A percentile compares a stretch with the other conserved stretches of the same genome.
Conservation (phyloP, 2,797 vertebrate genomes). For the Ataeniobius toweri region DNA sequence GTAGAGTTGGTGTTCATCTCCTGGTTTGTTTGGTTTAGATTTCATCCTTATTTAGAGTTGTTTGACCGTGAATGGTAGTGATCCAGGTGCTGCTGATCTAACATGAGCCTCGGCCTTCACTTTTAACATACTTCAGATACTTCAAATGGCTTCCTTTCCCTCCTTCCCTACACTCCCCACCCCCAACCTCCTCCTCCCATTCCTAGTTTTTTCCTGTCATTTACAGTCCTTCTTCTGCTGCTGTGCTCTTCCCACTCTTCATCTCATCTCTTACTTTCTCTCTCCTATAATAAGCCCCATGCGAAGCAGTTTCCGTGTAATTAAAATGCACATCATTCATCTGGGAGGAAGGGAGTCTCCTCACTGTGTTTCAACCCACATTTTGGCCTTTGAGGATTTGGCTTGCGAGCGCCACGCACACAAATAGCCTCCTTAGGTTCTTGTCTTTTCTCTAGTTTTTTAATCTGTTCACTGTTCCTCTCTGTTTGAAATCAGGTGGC, state of each 20-base stretch:
- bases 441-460: conserved; percentile 33
- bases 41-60: conserved; percentile 19
- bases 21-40: conserved; percentile 23
- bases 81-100: conserved; percentile 13
- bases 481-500: conserved; percentile 50
- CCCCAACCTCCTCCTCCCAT: conserved; percentile 22
- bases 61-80: conserved; percentile 14
- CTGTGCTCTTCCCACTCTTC: conserved; percentile 19
- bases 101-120: conserved; percentile 11
- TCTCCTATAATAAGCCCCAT: conserved; percentile 70
- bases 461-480: conserved; percentile 50
- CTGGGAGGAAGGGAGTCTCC: conserved; percentile 78
- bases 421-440: conserved; percentile 30
- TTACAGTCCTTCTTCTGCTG: conserved; percentile 44
- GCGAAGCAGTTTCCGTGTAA: conserved; percentile 67
- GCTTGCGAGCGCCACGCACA: conserved; percentile 28
- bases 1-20: conserved; percentile 4
- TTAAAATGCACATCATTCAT: conserved; percentile 78
- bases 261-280: conserved; percentile 9
- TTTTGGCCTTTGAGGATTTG: conserved; percentile 63
- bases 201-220: conserved; percentile 35
- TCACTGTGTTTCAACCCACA: conserved; percentile 74
- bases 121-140: conserved; percentile 30
- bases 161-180: conserved; percentile 13
- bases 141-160: conserved; percentile 45